Evolutionary conservation across 1,140 invertebrate species (phyloP).

Genomic region (Polypedilum pembai): DNA sequence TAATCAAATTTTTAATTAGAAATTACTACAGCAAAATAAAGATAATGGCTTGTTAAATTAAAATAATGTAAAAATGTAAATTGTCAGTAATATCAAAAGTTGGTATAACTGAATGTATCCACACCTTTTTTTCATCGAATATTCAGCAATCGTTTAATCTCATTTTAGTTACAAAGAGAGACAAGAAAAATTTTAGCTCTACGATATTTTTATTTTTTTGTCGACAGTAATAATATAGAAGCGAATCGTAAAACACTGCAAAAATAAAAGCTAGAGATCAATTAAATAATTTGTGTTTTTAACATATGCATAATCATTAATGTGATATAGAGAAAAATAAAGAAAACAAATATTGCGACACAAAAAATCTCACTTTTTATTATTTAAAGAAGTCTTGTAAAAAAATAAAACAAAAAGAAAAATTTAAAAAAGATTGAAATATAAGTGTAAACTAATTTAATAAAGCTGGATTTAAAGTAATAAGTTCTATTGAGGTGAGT

Average conservation of each 20-base stretch:
- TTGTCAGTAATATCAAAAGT: neutral
- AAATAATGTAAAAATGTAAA: neutral
- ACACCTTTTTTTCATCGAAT: neutral
- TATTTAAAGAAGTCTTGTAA: neutral
- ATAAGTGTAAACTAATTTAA: too few species aligned
- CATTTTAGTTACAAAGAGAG: neutral
- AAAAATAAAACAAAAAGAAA: too few species aligned
- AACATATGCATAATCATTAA: slow-evolving; percentile 16
- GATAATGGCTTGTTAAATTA: neutral
- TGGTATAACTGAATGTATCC: neutral
- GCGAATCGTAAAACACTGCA: neutral
- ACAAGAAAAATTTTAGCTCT: neutral
- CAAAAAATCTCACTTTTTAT: neutral
- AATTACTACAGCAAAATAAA: neutral
- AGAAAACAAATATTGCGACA: slow-evolving; percentile 7
- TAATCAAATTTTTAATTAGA: neutral
- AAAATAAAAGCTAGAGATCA: neutral
- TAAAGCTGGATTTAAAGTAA: too few species aligned
- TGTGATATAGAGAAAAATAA: neutral
- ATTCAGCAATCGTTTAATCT: neutral
- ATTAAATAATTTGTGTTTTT: neutral
- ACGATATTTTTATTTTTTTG: neutral
- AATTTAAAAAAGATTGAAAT: too few species aligned
- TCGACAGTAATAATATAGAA: neutral
- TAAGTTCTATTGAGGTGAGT: too few species aligned